Evolutionary conservation across 2,888 invertebrate genomes (phyloP), one percentile per base, ranked within the genome.

Genomic region (Rambutsinella grinnellia): DNA sequence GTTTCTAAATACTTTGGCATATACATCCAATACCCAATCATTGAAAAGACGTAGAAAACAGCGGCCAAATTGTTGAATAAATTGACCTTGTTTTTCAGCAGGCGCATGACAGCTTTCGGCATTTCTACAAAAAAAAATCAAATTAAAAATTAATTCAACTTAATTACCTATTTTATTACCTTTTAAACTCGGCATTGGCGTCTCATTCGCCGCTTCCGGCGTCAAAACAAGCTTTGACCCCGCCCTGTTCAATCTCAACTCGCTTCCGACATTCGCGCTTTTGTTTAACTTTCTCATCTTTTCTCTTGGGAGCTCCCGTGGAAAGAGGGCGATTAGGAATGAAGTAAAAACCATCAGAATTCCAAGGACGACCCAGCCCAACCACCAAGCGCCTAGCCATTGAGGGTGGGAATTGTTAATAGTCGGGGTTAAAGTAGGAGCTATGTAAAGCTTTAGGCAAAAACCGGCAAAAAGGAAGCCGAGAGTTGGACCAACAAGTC

Each of bases 361-460:
- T 15, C 89, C 89, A 23, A 90, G 86, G 15, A 88, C 84, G 1
- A 88, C 80, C 85, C 88, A 89, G 2, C 88, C 86, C 85, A 71
- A 46, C 93, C 93, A 93, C 92, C 92, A 93, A 13, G 93, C 92
- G 19, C 93, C 93, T 49, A 91, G 86, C 92, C 92, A 93, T 28
- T 68, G 70, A 3, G 72, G 74, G 85, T 91, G 90, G 70, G 88
- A 88, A 56, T 87, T 87, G 54, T 88, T 88, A 36, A 91, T 91
- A 6, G 90, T 85, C 0, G 91, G 91, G 8, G 90, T 90, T 57
- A 90, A 87, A 0, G 86, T 86, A 0, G 91, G 90, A 84, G 90
- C 90, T 67, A 91, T 90, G 84, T 90, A 91, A 1, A 89, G 84
- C 81, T 88, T 90, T 3, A 91, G 85, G 66, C 86, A 87, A 13